Evolutionary conservation across 1,140 invertebrate genomes (phyloP).

Genomic region (Halesus radiatus): DNA sequence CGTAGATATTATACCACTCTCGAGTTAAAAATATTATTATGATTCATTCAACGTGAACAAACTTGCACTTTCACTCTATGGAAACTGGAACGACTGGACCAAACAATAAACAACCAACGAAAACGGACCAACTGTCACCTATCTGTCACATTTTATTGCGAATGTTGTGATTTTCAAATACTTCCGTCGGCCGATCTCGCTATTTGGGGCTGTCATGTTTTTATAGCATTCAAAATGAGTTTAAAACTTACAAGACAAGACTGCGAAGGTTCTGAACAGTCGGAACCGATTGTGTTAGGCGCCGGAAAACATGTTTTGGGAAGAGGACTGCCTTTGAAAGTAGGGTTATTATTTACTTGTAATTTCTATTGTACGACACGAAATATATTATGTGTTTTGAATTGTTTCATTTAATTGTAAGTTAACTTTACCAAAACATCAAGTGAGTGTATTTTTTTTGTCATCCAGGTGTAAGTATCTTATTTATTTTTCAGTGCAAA

Average conservation of each 20-base stretch:
- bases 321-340: conserved; percentile 21
- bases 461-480: background rate
- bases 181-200: too few species aligned
- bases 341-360: conserved; percentile 32
- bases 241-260: conserved; percentile 24
- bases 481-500: conserved; percentile 22
- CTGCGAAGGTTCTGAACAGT: conserved; percentile 1
- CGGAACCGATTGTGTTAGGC: conserved; percentile 7
- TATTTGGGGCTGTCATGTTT: background rate
- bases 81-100: too few species aligned
- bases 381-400: background rate
- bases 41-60: too few species aligned
- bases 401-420: too few species aligned
- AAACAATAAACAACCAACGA: too few species aligned
- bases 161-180: too few species aligned
- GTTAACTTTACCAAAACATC: background rate
- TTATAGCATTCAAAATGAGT: conserved; percentile 6
- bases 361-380: too few species aligned
- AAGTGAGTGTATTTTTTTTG: background rate
- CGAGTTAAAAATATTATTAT: too few species aligned
- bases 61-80: too few species aligned
- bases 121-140: too few species aligned
- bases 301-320: conserved; percentile 34
- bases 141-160: too few species aligned
- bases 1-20: too few species aligned